Conservation (phyloP, 2,113 vertebrate genomes). For the Seriola rivoliana region DNA sequence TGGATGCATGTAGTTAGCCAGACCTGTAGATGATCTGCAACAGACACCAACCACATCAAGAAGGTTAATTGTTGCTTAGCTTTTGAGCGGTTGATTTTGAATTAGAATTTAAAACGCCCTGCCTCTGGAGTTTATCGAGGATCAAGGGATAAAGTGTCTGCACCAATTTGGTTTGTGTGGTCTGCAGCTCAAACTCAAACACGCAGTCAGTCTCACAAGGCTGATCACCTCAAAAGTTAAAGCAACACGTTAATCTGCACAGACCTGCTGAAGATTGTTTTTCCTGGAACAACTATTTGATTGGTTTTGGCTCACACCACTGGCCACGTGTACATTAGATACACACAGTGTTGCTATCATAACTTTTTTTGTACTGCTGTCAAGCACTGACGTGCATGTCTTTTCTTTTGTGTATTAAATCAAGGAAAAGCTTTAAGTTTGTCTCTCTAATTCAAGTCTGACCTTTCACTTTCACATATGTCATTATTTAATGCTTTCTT, state of each 20-base stretch:
- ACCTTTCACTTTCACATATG: neutral
- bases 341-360: neutral
- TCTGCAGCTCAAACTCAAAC: slow-evolving; percentile 5
- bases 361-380: slow-evolving; percentile 7
- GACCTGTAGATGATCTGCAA: slow-evolving; percentile 5
- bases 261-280: slow-evolving; percentile 49
- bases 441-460: neutral
- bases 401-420: neutral
- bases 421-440: neutral
- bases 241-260: slow-evolving; percentile 36
- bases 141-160: slow-evolving; percentile 12
- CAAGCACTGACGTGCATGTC: neutral
- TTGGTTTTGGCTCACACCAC: slow-evolving; percentile 34
- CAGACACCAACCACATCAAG: neutral
- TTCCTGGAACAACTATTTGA: slow-evolving; percentile 46
- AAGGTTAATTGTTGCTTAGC: neutral
- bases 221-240: slow-evolving; percentile 31
- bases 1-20: slow-evolving; percentile 16
- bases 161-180: slow-evolving; percentile 22
- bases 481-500: neutral
- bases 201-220: neutral
- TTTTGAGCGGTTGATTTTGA: neutral
- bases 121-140: neutral
- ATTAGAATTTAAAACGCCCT: neutral
- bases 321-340: neutral